phyloP scores from a whole-genome alignment of 2,797 vertebrate genomes.

The Lemur catta region DNA sequence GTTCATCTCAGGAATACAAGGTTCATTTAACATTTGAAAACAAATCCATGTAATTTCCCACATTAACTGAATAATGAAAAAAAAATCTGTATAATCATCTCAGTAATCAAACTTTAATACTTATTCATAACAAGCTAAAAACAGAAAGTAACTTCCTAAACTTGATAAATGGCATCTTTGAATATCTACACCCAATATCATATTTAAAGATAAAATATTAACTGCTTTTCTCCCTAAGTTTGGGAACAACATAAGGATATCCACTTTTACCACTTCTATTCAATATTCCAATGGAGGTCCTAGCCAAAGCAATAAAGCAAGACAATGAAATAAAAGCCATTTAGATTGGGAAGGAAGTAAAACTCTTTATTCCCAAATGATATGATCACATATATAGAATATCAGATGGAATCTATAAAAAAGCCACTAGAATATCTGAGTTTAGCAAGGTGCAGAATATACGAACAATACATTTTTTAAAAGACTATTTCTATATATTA shows the following conservation, averaged over 20 bases:
- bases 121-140: background rate
- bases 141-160: background rate
- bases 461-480: background rate
- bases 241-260: background rate
- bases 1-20: background rate
- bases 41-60: background rate
- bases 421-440: background rate
- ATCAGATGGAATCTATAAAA: background rate
- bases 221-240: background rate
- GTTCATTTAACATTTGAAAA: background rate
- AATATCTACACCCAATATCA: background rate
- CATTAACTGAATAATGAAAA: background rate
- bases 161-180: background rate
- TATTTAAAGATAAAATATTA: background rate
- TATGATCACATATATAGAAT: background rate
- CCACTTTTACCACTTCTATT: background rate
- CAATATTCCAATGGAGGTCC: background rate
- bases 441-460: slow-evolving; percentile 11
- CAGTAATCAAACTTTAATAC: background rate
- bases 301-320: background rate
- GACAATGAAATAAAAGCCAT: background rate
- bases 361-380: background rate
- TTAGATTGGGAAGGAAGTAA: background rate
- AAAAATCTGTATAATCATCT: background rate
- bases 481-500: background rate